Evolutionary conservation across 2,113 vertebrate species (phyloP).

Genomic region (Sceloporus undulatus): DNA sequence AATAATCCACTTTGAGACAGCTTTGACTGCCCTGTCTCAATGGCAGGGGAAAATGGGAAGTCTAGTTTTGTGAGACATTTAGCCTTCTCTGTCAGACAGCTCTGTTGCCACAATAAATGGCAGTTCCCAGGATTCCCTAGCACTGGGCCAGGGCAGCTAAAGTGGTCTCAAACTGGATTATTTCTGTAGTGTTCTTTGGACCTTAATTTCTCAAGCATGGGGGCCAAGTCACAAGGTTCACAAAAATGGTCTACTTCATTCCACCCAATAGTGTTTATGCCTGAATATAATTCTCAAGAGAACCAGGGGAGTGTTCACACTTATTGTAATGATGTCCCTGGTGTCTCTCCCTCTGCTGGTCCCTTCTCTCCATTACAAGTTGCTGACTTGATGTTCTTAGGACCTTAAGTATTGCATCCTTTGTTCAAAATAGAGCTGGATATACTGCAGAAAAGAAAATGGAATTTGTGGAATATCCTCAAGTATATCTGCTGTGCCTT

Average conservation of each 20-base stretch:
- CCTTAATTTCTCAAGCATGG: background rate
- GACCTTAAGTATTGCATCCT: background rate
- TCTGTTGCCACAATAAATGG: no score
- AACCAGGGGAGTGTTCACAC: background rate
- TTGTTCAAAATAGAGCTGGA: background rate
- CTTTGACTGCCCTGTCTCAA: no score
- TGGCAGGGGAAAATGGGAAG: no score
- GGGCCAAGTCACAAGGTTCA: background rate
- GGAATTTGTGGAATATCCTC: background rate
- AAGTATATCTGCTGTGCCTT: fast-evolving
- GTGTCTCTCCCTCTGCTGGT: fast-evolving
- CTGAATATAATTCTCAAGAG: background rate
- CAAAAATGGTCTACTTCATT: background rate
- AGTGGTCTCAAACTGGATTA: no score
- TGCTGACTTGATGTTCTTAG: background rate
- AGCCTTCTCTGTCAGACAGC: no score
- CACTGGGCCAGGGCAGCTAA: no score
- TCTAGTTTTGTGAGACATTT: no score
- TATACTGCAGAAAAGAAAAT: background rate
- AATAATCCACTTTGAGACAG: no score
- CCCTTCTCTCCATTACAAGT: fast-evolving
- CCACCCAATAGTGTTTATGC: background rate
- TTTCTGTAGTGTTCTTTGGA: no score
- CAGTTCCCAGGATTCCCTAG: no score
- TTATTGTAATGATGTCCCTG: background rate